phyloP scores from a whole-genome alignment of 2,888 invertebrate species.

The Notodonta ziczac region DNA sequence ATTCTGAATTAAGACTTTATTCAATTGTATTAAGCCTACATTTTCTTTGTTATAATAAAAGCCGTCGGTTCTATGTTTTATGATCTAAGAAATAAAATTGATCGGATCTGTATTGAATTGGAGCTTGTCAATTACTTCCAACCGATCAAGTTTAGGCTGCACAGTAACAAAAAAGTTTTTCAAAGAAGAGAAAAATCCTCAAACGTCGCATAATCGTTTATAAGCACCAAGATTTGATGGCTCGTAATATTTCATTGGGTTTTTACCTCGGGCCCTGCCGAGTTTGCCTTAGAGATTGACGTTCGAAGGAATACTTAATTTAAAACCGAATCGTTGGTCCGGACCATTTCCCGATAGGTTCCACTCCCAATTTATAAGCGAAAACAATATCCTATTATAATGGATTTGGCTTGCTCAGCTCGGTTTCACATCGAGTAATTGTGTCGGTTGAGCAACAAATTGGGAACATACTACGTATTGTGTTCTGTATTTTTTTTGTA shows the following conservation, averaged over 20 bases:
- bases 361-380: slow-evolving; percentile 6
- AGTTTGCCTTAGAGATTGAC: slow-evolving; percentile 16
- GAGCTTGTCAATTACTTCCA: not conserved
- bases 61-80: not conserved
- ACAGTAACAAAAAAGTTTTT: not conserved
- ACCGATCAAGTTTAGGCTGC: not conserved
- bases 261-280: slow-evolving; percentile 8
- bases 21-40: not conserved
- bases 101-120: not conserved
- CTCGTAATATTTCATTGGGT: slow-evolving; percentile 20
- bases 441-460: not conserved
- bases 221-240: slow-evolving; percentile 24
- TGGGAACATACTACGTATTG: not conserved
- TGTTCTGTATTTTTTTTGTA: not conserved
- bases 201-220: slow-evolving; percentile 16
- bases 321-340: slow-evolving; percentile 12
- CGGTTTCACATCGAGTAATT: not conserved
- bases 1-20: not conserved
- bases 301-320: slow-evolving; percentile 23
- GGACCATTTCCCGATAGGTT: slow-evolving; percentile 16
- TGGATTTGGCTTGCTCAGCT: slow-evolving; percentile 12
- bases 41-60: not conserved
- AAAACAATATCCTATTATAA: slow-evolving; percentile 15
- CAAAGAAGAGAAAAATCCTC: slow-evolving; percentile 7
- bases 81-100: no score